Percentiles rank a stretch among this genome's conserved stretches.
phyloP scores from a whole-genome alignment of 2,888 invertebrate species.

The Creontiades dilutus region DNA sequence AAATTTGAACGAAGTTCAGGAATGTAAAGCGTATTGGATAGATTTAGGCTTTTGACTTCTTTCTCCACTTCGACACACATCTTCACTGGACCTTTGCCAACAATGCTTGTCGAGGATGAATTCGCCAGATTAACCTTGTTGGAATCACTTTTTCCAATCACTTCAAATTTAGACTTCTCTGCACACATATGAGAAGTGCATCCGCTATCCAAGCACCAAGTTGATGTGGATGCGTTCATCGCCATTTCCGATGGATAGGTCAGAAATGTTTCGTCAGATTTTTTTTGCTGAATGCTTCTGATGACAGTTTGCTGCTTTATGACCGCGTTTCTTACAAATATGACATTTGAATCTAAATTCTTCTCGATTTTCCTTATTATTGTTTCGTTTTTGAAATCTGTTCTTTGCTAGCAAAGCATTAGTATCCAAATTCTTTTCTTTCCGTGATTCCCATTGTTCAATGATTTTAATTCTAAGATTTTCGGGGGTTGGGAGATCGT shows the following conservation, averaged over 20 bases:
- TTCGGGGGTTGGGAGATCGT: not conserved
- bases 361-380: not conserved
- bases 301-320: not conserved
- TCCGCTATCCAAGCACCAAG: constrained; percentile 4
- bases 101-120: not conserved
- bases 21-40: not conserved
- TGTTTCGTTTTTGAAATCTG: not conserved
- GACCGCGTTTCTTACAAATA: not conserved
- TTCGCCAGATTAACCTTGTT: constrained; percentile 3
- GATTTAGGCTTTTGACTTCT: not conserved
- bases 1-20: no score
- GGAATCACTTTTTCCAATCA: not conserved
- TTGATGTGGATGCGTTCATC: not conserved
- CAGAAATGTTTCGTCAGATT: not conserved
- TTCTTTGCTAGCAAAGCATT: not conserved
- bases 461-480: no score
- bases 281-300: not conserved
- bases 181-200: constrained; percentile 1
- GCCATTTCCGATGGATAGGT: not conserved
- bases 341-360: no score
- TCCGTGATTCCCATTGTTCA: not conserved
- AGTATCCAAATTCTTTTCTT: not conserved
- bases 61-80: constrained; percentile 2
- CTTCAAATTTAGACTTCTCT: not conserved
- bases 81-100: not conserved